Conservation (phyloP, 2,888 invertebrate genomes). For the Hermodice carunculata region DNA sequence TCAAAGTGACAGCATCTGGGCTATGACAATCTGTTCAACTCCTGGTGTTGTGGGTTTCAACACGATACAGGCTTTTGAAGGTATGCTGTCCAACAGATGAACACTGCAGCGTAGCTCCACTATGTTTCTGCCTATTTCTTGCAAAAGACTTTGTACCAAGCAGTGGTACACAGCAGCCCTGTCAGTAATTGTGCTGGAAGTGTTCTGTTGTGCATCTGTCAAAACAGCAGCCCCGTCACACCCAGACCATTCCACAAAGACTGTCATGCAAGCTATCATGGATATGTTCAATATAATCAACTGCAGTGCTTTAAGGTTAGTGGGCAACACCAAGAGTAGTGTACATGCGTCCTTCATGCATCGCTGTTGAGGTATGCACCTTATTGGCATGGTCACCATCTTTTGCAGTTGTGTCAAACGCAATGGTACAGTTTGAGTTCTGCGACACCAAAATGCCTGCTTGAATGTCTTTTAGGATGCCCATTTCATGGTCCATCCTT, state of each 20-base stretch:
- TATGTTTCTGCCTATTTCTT: background rate
- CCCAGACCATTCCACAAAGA: background rate
- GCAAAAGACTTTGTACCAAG: background rate
- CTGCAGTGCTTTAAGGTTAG: background rate
- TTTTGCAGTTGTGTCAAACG: background rate
- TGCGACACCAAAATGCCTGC: background rate
- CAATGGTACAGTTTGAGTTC: background rate
- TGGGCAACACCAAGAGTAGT: background rate
- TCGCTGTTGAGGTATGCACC: background rate
- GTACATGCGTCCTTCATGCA: background rate
- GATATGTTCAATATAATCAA: background rate
- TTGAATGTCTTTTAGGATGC: background rate
- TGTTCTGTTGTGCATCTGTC: background rate
- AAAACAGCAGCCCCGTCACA: background rate
- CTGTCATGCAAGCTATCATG: background rate
- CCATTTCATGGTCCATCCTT: slow-evolving; percentile 1
- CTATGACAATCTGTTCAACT: background rate
- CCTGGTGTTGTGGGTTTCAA: background rate
- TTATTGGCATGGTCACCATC: background rate
- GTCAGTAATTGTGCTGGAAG: background rate
- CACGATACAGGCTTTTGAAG: background rate
- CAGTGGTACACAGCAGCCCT: background rate
- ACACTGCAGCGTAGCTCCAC: background rate
- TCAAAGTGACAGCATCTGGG: background rate
- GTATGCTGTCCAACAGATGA: background rate